Evolutionary conservation across 2,888 invertebrate genomes (phyloP).

Genomic region (Willowsia nigromaculata): DNA sequence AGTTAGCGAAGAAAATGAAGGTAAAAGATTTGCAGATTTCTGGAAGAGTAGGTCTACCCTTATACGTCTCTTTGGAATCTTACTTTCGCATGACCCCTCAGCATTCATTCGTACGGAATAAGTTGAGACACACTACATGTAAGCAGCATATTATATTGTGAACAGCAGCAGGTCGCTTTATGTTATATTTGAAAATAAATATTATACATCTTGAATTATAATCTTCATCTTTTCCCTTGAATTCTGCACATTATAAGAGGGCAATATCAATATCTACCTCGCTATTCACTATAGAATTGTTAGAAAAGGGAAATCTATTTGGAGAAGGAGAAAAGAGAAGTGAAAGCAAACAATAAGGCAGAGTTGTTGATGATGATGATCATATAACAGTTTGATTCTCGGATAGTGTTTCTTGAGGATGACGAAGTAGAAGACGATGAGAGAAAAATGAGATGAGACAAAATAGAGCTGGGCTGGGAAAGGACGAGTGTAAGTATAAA

Average conservation of each 20-base stretch:
- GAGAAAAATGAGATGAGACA: neutral
- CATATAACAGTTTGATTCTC: constrained; percentile 26
- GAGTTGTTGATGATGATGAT: constrained; percentile 54
- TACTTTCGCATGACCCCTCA: constrained; percentile 32
- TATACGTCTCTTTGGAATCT: neutral
- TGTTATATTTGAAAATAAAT: neutral
- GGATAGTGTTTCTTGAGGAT: constrained; percentile 34
- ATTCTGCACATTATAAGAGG: neutral
- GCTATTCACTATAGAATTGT: neutral
- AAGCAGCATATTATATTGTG: neutral
- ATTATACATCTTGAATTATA: neutral
- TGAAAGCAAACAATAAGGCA: constrained; percentile 51
- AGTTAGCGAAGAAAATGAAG: constrained; percentile 24
- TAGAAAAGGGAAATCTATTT: neutral
- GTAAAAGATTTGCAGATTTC: neutral
- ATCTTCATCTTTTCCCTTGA: neutral
- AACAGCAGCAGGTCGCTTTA: neutral
- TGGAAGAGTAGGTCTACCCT: neutral
- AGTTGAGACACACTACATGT: constrained; percentile 1
- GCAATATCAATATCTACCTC: neutral
- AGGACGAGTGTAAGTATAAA: neutral
- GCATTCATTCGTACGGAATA: constrained; percentile 33
- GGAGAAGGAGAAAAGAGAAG: neutral
- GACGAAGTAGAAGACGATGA: constrained; percentile 45
- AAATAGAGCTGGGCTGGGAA: neutral